Evolutionary conservation across 2,888 invertebrate genomes (phyloP), one percentile per base, ranked within the genome.

Genomic region (Belgica antarctica): DNA sequence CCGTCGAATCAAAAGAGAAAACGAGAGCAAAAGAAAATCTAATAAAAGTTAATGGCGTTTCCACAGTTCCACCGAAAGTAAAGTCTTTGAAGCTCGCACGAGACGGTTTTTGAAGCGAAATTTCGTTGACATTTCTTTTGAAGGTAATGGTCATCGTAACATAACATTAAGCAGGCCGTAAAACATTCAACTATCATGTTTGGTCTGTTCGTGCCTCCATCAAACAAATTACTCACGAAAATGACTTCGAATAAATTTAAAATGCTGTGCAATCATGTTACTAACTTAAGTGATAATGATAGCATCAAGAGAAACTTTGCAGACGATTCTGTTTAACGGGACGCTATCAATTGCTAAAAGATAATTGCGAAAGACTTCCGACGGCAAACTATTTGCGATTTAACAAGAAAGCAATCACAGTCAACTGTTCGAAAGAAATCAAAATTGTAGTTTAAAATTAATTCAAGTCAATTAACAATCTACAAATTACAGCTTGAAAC

Each of bases 21-120:
- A 15, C 15, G 46, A 46, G 15, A 46, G 15, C 4, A 15, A n/a
- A n/a, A 22, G 52, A 52, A 52, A 52, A 52, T 52, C 52, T 52
- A 52, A 52, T 52, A 52, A 52, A 52, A 52, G 52, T 52, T 52
- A 52, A 52, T 52, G 52, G 52, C 52, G 52, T 52, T 22, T 17
- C 52, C 52, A 12, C 34, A 31, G 34, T 31, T 31, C 34, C 12
- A 31, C 34, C 34, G 12, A 31, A 31, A 8, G 34, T 31, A 31
- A 8, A 31, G 34, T 12, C n/a, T n/a, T n/a, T n/a, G 34, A n/a
- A n/a, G 12, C 5, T 31, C 12, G 34, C 5, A 31, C 34, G 34
- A 31, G 34, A 31, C 34, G 12, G 34, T 31, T 31, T 31, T 12
- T n/a, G n/a, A n/a, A 12, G 5, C 34, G 34, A 31, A 31, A 31